phyloP scores from a whole-genome alignment of 2,797 vertebrate genomes.

The Uromys caudimaculatus region DNA sequence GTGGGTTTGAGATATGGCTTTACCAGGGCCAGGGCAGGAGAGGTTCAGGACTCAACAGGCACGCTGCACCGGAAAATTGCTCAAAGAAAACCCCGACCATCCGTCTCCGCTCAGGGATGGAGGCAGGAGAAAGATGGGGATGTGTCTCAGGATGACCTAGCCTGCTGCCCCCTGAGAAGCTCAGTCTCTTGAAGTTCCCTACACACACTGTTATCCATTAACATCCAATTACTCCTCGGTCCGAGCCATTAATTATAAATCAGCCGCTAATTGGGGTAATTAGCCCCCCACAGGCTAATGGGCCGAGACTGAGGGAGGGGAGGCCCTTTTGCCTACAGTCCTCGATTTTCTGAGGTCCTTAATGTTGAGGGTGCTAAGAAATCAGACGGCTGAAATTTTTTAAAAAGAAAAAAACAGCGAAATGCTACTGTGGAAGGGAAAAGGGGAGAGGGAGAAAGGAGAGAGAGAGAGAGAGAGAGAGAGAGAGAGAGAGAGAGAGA shows the following conservation, averaged over 20 bases:
- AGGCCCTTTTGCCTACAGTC: conserved; percentile 4
- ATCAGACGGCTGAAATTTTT: neutral
- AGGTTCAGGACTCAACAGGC: neutral
- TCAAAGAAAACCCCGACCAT: neutral
- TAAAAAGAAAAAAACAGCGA: neutral
- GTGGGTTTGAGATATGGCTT: neutral
- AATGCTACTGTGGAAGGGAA: neutral
- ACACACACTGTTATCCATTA: conserved; percentile 97
- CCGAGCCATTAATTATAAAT: conserved; percentile 98
- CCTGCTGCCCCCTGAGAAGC: conserved; percentile 75
- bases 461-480: neutral
- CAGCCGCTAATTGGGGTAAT: conserved; percentile 98
- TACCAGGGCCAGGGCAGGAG: neutral
- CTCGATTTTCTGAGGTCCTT: conserved; percentile 61
- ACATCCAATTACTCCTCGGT: conserved; percentile 96
- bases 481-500: neutral
- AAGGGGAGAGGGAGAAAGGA: too few relatives aligned
- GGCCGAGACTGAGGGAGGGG: conserved; percentile 91
- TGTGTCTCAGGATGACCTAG: conserved; percentile 10
- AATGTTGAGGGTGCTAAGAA: conserved; percentile 60
- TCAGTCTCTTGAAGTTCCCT: conserved; percentile 82
- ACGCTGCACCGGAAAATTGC: neutral
- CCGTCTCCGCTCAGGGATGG: neutral
- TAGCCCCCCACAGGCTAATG: conserved; percentile 96
- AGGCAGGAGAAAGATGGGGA: neutral